These are phyloP conservation scores for Aricia artaxerxes DNA, from an alignment of 2,888 invertebrate species.

Conservation along the genomic window DNA sequence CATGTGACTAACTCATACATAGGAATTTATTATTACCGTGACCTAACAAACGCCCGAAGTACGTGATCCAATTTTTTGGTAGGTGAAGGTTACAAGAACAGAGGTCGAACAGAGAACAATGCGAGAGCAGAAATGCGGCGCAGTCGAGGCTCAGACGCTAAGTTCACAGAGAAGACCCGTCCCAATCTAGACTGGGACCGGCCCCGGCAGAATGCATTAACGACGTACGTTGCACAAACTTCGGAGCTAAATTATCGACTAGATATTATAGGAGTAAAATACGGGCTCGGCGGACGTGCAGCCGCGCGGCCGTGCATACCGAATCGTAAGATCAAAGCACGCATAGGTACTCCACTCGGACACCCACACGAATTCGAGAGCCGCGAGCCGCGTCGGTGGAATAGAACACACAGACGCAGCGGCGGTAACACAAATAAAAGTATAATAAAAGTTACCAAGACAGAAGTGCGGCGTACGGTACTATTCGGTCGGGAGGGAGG, in stretches of 20 bases:
- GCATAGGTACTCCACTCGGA: conserved; percentile 76
- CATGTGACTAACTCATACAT: conserved; percentile 35
- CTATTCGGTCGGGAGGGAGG: conserved; percentile 80
- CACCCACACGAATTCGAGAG: conserved; percentile 64
- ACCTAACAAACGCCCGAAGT: conserved; percentile 43
- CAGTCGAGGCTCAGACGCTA: neutral
- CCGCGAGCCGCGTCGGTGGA: conserved; percentile 53
- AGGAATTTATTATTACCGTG: conserved; percentile 43
- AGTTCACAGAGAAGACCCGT: conserved; percentile 36
- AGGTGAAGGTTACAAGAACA: conserved; percentile 43
- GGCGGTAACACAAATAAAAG: conserved; percentile 67
- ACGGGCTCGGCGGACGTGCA: conserved; percentile 72
- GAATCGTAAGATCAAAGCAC: conserved; percentile 80
- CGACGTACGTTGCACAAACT: conserved; percentile 70
- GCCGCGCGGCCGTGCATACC: conserved; percentile 77
- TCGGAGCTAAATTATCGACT: conserved; percentile 76
- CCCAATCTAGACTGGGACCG: conserved; percentile 42
- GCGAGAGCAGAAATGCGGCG: conserved; percentile 26
- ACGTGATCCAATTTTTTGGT: conserved; percentile 46
- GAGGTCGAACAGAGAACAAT: conserved; percentile 38
- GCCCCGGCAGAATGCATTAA: conserved; percentile 49
- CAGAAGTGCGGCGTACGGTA: conserved; percentile 77
- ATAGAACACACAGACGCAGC: conserved; percentile 60
- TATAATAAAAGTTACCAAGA: conserved; percentile 77
- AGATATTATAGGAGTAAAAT: conserved; percentile 75